Evolutionary conservation across 2,888 invertebrate species (phyloP), one percentile per base, ranked within the genome.

Genomic region (Troglohyphantes excavatus): DNA sequence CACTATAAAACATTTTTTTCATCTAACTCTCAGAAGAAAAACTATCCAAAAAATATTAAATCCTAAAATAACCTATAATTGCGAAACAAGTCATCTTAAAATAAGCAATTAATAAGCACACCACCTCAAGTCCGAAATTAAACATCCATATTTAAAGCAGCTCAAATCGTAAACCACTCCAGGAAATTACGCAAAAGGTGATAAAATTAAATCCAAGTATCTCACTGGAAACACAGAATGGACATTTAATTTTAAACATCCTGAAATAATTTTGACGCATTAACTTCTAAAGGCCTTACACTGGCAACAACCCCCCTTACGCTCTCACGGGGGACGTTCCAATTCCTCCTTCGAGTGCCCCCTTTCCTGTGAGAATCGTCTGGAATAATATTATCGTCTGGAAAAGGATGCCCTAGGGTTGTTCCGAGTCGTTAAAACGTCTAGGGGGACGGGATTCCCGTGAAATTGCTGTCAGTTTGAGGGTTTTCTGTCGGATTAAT

Each of bases 241-340:
- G n/a, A 53, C 53, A 53, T 53, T 53, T 53, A 53, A 53, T 5
- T 53, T 53, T 53, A n/a, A 53, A 53, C n/a, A 53, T 53, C 53
- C n/a, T 17, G 53, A 53, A 53, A 53, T 53, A 53, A 53, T n/a
- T 53, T 53, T 53, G 17, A 53, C 53, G 17, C 53, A 2, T n/a
- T 53, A 53, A 53, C 13, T 53, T 53, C 53, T 53, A n/a, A 13
- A 53, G 2, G 5, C 53, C 39, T 3, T 39, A 39, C 39, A 39
- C 9, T 53, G 53, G 33, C 33, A 33, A 33, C 3, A 33, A 6
- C 33, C 5, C 33, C 3, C 9, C 33, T n/a, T 17, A 53, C 17
- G 5, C 17, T n/a, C 53, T n/a, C 53, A n/a, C 13, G 53, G 53
- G 53, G n/a, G 53, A 17, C 5, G n/a, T 53, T 53, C 2, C 9